Evolutionary conservation across 2,797 vertebrate genomes (phyloP).

Genomic region (Malacoraja senta): DNA sequence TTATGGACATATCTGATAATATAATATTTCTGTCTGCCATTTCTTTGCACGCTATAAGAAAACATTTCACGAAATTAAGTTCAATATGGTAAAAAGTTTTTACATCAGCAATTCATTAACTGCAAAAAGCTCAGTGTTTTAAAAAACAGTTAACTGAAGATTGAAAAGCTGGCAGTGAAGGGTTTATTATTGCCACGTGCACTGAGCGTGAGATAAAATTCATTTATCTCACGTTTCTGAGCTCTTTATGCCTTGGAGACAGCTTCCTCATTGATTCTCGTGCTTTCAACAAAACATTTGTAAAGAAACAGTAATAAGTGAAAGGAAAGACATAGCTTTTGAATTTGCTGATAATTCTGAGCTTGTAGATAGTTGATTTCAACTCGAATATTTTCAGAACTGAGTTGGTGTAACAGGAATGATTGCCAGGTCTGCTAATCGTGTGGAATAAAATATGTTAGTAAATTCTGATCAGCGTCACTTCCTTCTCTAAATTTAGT

Average conservation of each 20-base stretch:
- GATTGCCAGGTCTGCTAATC: not conserved
- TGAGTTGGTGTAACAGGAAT: not conserved
- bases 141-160: not conserved
- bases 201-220: too few species aligned
- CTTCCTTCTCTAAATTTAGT: not conserved
- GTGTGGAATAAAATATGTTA: not conserved
- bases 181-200: too few species aligned
- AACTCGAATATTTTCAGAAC: not conserved
- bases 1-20: not conserved
- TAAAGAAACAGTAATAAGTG: not conserved
- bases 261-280: not conserved
- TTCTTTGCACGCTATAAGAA: not conserved
- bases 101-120: not conserved
- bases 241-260: not conserved
- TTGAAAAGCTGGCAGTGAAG: not conserved
- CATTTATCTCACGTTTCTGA: not conserved
- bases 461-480: not conserved
- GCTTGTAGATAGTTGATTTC: not conserved
- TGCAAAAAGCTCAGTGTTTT: not conserved
- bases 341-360: not conserved
- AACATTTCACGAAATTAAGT: not conserved
- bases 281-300: not conserved
- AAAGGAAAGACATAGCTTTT: not conserved
- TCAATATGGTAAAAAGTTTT: not conserved
- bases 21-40: not conserved